phyloP scores from a whole-genome alignment of 2,113 vertebrate species.

The Camarhynchus parvulus region DNA sequence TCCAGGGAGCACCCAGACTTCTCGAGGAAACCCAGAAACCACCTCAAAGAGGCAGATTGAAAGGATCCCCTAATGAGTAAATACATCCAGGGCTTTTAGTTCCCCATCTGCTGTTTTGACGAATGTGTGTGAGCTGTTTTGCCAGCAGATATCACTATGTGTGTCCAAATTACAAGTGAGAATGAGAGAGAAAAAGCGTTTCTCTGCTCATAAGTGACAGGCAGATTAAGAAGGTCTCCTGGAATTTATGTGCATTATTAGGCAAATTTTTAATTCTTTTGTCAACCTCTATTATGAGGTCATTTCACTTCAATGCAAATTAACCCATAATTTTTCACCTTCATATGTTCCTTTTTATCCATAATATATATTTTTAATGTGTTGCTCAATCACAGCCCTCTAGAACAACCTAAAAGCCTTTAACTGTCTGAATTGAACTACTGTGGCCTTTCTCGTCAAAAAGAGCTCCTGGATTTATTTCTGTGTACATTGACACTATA shows the following conservation, averaged over 20 bases:
- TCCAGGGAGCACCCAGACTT: neutral
- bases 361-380: neutral
- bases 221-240: neutral
- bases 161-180: slow-evolving; percentile 10
- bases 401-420: neutral
- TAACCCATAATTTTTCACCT: slow-evolving; percentile 3
- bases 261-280: slow-evolving; percentile 17
- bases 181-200: slow-evolving; percentile 33
- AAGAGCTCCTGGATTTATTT: slow-evolving; percentile 55
- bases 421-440: neutral
- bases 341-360: neutral
- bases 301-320: neutral
- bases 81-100: neutral
- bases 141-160: slow-evolving; percentile 17
- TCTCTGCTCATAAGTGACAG: neutral
- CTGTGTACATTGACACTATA: slow-evolving; percentile 15
- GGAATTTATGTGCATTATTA: neutral
- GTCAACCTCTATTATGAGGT: slow-evolving; percentile 6
- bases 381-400: neutral
- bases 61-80: neutral
- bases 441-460: slow-evolving; percentile 30
- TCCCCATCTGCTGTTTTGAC: slow-evolving; percentile 13
- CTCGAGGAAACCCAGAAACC: neutral
- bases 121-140: neutral
- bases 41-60: neutral